Evolutionary conservation across 2,888 invertebrate species (phyloP).

Genomic region (Drosophila helvetica): DNA sequence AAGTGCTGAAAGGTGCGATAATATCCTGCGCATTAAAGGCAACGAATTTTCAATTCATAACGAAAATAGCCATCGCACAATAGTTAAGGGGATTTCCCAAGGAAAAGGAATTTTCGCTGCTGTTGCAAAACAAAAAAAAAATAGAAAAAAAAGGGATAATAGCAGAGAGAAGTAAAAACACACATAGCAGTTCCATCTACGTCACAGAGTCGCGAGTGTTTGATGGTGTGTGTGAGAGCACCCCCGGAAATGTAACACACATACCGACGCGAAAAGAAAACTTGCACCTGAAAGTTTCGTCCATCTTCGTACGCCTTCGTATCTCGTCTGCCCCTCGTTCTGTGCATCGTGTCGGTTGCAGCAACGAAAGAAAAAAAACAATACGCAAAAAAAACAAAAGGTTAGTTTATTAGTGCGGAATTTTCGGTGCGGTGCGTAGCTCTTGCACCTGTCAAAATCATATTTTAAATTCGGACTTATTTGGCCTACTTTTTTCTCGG

Average conservation of each 20-base stretch:
- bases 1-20: constrained; percentile 18
- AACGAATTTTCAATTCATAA: constrained; percentile 63
- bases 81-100: background rate
- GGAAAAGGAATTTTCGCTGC: constrained; percentile 65
- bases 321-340: constrained; percentile 16
- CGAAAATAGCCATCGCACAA: background rate
- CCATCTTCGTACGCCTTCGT: constrained; percentile 55
- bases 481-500: constrained; percentile 67
- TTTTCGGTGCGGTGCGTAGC: constrained; percentile 36
- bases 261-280: constrained; percentile 57
- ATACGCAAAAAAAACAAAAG: constrained; percentile 51
- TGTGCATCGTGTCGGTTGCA: constrained; percentile 1
- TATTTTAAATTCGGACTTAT: constrained; percentile 49
- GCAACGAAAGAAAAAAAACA: constrained; percentile 38
- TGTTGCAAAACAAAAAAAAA: constrained; percentile 34
- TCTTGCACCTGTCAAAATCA: constrained; percentile 69
- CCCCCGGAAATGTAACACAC: constrained; percentile 80
- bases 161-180: constrained; percentile 31
- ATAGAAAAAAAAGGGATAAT: constrained; percentile 1
- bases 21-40: constrained; percentile 15
- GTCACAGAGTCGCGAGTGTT: constrained; percentile 59
- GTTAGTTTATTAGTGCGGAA: constrained; percentile 38
- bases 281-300: constrained; percentile 76
- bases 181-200: constrained; percentile 60
- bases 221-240: constrained; percentile 64